Base-by-base conservation (phyloP, 2,797 vertebrate genomes). In the Anguilla marmorata region DNA sequence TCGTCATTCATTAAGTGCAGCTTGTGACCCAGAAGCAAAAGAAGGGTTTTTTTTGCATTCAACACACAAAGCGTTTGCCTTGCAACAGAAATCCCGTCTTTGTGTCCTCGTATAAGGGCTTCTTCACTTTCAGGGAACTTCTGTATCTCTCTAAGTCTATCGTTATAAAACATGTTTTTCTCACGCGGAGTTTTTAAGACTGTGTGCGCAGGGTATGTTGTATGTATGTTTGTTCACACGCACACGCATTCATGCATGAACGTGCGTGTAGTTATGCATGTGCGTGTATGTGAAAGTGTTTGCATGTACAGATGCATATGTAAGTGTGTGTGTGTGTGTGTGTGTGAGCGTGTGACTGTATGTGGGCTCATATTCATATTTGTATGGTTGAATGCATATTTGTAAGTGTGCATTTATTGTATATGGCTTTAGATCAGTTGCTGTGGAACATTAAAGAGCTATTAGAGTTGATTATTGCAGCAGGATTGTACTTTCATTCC, bases 271-370 rank as follows among this genome's bases (percentile, higher is more conserved):
- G 80, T 60, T 89, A 84, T 76, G 69, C 12, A 11, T 33, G 69
- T 1, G 30, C 30, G 72, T 30, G 86, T 90, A 89, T 84, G 74
- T 86, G 89, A 87, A 80, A 86, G 88, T 90, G 86, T 72, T 87
- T 66, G 72, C 33, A 88, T 30, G 86, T 89, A 82, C 82, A 84
- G 90, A 89, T 89, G 9, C 12, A 19, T 76, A 19, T 74, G 8
- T 11, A 33, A 30, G 2, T 33, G 30, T 72, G 58, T 69, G 45
- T 86, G 45, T 48, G 41, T 52, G 66, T 30, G 48, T 76, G 69
- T 33, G 27, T 74, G 69, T 33, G 69, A 37, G 85, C 12, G 24
- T 52, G 66, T 56, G 50, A 33, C 19, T 66, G 27, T 66, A 12
- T 41, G 0, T 45, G 30, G n/a, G 24, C 56, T 11, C 63, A 66